A percentile compares a stretch with the other conserved stretches of the same genome.
Evolutionary conservation across 1,140 invertebrate species (phyloP).

Genomic region (Eciton burchellii): DNA sequence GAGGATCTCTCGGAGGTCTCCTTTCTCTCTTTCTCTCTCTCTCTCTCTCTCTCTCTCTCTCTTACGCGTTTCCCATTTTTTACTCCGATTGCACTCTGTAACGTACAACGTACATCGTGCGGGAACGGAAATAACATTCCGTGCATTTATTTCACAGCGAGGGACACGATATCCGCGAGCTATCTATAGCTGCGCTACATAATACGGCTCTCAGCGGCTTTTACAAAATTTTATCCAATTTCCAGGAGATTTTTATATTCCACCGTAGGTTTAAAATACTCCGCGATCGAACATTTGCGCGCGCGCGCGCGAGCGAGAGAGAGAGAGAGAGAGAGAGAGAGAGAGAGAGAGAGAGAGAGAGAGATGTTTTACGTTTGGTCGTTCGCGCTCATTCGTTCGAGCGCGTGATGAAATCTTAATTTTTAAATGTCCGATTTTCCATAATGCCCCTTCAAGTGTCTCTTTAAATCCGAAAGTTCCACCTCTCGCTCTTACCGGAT

Average conservation of each 20-base stretch:
- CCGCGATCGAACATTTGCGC: neutral
- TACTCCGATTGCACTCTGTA: too few species aligned
- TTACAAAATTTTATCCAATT: slow-evolving; percentile 6
- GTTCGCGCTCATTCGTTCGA: neutral
- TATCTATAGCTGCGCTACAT: neutral
- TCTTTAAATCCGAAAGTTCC: slow-evolving; percentile 2
- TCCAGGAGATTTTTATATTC: neutral
- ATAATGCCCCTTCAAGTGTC: slow-evolving; percentile 10
- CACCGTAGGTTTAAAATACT: neutral
- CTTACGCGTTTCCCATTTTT: too few species aligned
- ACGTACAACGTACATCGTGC: too few species aligned
- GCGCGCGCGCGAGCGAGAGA: too few species aligned
- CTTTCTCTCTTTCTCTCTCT: neutral
- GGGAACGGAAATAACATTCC: neutral
- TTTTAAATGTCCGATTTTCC: neutral
- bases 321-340: too few species aligned
- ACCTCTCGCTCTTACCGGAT: slow-evolving; percentile 22
- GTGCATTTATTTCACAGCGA: neutral
- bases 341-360: too few species aligned
- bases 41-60: too few species aligned
- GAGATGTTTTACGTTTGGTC: neutral
- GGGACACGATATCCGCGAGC: too few species aligned
- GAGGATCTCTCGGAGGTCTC: neutral
- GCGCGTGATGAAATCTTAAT: neutral
- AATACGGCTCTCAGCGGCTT: neutral